phyloP scores from a whole-genome alignment of 2,113 vertebrate species.

The Seriola rivoliana region DNA sequence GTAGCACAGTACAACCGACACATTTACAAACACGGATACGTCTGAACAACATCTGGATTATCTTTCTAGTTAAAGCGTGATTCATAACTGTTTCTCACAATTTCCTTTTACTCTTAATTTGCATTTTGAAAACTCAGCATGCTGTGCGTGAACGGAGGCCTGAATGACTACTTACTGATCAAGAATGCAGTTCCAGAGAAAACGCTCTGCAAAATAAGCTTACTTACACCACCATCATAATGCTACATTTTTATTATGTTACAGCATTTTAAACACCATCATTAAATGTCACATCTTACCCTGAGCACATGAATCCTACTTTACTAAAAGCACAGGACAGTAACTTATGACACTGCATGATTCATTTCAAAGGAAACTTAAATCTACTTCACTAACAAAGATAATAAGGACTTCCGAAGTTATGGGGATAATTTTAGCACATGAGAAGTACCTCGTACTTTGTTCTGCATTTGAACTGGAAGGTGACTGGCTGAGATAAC shows the following conservation, averaged over 20 bases:
- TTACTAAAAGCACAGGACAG: background rate
- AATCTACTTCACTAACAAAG: background rate
- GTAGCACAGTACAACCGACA: background rate
- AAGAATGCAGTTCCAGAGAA: too few relatives aligned
- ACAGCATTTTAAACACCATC: too few relatives aligned
- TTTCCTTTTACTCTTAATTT: background rate
- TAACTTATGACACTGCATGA: background rate
- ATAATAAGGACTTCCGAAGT: background rate
- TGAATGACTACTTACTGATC: too few relatives aligned
- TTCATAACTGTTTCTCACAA: background rate
- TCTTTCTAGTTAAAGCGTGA: slow-evolving; percentile 9
- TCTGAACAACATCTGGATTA: slow-evolving; percentile 14
- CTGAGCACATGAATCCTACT: background rate
- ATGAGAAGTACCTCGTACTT: background rate
- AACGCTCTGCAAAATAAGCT: too few relatives aligned
- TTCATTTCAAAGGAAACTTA: background rate
- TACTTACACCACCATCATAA: too few relatives aligned
- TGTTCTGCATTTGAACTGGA: background rate
- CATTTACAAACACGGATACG: background rate
- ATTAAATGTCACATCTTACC: background rate
- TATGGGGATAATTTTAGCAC: background rate
- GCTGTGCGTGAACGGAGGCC: background rate
- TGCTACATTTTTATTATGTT: too few relatives aligned
- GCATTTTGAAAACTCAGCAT: background rate
- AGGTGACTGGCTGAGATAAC: background rate